A percentile compares a stretch with the other conserved stretches of the same genome.
Conservation (phyloP, 2,797 vertebrate genomes). For the Vespertilio murinus region DNA sequence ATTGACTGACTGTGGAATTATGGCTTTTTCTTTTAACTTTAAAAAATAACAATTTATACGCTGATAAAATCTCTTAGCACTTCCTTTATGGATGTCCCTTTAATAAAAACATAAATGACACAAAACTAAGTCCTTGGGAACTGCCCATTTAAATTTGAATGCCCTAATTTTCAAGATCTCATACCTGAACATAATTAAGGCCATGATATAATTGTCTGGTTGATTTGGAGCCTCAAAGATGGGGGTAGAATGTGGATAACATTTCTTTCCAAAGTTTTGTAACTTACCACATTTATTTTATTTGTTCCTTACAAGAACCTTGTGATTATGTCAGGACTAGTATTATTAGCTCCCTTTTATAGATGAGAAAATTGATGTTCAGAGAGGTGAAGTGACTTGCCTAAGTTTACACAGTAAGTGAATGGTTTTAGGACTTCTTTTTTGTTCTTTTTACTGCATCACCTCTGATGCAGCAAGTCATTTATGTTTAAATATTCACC, state of each 20-base stretch:
- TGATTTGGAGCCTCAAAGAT: neutral
- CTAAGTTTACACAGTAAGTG: neutral
- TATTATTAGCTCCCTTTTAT: conserved; percentile 16
- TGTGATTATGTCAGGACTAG: neutral
- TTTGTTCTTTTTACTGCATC: neutral
- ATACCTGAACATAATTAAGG: conserved; percentile 38
- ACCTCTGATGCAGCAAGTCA: neutral
- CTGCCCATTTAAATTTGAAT: conserved; percentile 12
- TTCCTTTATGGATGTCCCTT: conserved; percentile 32
- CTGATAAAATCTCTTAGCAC: neutral
- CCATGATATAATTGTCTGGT: neutral
- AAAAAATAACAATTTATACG: neutral
- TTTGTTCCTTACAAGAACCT: neutral
- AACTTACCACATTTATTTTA: neutral
- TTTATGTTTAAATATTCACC: conserved; percentile 13
- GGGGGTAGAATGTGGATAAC: neutral
- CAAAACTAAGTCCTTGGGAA: neutral
- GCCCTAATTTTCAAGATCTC: conserved; percentile 43
- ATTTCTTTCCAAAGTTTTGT: conserved; percentile 22
- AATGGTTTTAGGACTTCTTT: conserved; percentile 10
- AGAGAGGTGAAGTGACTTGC: conserved; percentile 22
- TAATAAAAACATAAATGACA: neutral
- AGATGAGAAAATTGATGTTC: conserved; percentile 32
- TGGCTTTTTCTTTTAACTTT: conserved; percentile 14
- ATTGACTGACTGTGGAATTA: neutral